A percentile compares a stretch with the other conserved stretches of the same genome.
These are phyloP conservation scores for Rhinogobius similis DNA, from an alignment of 2,113 vertebrate genomes.

Conservation along the genomic window DNA sequence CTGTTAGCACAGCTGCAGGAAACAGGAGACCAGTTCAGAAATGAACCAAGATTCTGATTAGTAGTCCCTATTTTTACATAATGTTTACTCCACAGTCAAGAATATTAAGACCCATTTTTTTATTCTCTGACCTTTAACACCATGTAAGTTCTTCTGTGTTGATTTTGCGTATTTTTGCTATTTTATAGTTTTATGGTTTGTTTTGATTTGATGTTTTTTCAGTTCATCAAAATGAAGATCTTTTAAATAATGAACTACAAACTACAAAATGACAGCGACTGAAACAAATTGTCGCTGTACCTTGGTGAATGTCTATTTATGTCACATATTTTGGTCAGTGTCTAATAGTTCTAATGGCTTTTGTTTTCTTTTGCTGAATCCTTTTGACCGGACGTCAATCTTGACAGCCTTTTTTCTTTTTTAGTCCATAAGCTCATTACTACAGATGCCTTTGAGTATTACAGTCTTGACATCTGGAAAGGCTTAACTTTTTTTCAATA, in stretches of 20 bases:
- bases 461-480: constrained; percentile 21
- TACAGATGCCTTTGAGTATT: neutral
- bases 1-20: neutral
- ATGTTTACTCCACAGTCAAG: neutral
- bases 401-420: neutral
- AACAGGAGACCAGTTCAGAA: neutral
- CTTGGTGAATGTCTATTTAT: neutral
- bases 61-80: neutral
- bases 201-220: too few species aligned
- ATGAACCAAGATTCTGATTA: neutral
- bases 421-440: neutral
- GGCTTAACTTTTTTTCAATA: constrained; percentile 12
- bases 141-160: too few species aligned
- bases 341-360: too few species aligned
- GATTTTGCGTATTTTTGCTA: too few species aligned
- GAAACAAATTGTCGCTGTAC: too few species aligned
- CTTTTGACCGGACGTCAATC: too few species aligned
- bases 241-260: too few species aligned
- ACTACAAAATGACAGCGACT: neutral
- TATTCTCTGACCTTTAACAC: too few species aligned
- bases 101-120: too few species aligned
- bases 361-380: neutral
- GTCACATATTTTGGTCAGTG: neutral
- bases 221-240: too few species aligned
- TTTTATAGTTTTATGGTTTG: too few species aligned